Conservation (phyloP, 2,113 vertebrate genomes). For the Megalops atlanticus region DNA sequence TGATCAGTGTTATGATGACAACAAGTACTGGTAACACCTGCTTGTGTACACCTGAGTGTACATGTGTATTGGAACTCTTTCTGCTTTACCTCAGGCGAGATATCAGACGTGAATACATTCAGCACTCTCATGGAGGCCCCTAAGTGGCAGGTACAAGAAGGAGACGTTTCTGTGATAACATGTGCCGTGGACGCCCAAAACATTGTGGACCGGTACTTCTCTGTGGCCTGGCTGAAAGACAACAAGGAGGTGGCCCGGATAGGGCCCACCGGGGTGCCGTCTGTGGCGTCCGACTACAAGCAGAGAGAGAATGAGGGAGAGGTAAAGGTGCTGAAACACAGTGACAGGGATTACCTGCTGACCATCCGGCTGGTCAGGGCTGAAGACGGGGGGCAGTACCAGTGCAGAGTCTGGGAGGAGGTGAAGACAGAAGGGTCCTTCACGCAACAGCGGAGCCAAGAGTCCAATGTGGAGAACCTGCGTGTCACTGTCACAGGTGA, state of each 20-base stretch:
- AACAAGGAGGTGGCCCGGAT: conserved; percentile 58
- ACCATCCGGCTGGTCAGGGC: conserved; percentile 60
- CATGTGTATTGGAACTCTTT: no score
- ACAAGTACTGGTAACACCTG: no score
- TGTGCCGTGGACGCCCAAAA: conserved; percentile 63
- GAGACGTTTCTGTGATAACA: conserved; percentile 63
- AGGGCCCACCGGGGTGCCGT: conserved; percentile 68
- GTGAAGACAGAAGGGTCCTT: conserved; percentile 46
- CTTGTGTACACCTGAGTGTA: no score
- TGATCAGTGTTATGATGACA: no score
- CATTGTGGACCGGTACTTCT: conserved; percentile 58
- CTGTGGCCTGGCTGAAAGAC: conserved; percentile 69
- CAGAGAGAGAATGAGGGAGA: conserved; percentile 60
- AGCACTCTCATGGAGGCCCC: conserved; percentile 50
- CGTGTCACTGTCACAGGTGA: conserved; percentile 60
- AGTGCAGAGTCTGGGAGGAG: conserved; percentile 69
- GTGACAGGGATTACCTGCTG: conserved; percentile 63
- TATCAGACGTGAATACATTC: conserved; percentile 50
- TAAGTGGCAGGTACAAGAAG: conserved; percentile 55
- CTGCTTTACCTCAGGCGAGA: conserved; percentile 41
- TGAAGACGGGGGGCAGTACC: conserved; percentile 72
- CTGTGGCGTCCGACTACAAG: conserved; percentile 46
- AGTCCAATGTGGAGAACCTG: conserved; percentile 46
- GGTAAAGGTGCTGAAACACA: conserved; percentile 64
- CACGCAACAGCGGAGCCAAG: conserved; percentile 40